Base-by-base conservation (phyloP, 2,113 vertebrate genomes). In the Plestiodon gilberti region DNA sequence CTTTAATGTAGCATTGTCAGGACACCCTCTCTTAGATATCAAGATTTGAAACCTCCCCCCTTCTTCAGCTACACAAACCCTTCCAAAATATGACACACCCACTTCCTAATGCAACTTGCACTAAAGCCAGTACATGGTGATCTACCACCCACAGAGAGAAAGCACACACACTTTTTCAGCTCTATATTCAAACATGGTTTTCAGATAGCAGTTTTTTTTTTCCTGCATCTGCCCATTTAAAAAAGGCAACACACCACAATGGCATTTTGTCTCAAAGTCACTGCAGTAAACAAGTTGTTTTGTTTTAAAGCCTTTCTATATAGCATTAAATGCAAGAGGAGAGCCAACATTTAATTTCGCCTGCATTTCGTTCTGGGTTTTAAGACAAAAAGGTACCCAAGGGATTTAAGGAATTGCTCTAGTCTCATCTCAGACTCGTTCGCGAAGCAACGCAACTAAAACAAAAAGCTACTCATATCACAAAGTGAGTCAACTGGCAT, bases 371-470 rank as follows among this genome's bases (percentile, higher is more conserved):
- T 17, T 57, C 17, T 57, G 43, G 83, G 62, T 55, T 90, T 48
- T 48, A 48, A 48, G 43, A 48, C 8, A 7, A 93, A 33, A 93
- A 33, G 35, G 30, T 75, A 74, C 15, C 0, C 30, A 59, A 48
- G 55, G n/a, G 57, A 62, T 80, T 20, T 9, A 48, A 23, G 35
- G 86, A 86, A 78, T 89, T 93, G 85, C 85, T 90, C 74, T 76
- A 86, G 86, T 77, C 67, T 25, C 40, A 33, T 0, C 52, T 75
- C 2, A 0, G 67, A 78, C 83, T 67, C 64, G 87, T 81, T 75
- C 23, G 22, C 35, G 20, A 88, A 35, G 48, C 70, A 5, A 61
- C 33, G 8, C 1, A 20, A 7, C n/a, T 69, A 30, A 18, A 2
- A 86, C 90, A 0, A 0, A 18, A 69, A 48, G 40, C 87, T 64